phyloP scores from a whole-genome alignment of 2,888 invertebrate species.

The Scaptomyza tumidula region DNA sequence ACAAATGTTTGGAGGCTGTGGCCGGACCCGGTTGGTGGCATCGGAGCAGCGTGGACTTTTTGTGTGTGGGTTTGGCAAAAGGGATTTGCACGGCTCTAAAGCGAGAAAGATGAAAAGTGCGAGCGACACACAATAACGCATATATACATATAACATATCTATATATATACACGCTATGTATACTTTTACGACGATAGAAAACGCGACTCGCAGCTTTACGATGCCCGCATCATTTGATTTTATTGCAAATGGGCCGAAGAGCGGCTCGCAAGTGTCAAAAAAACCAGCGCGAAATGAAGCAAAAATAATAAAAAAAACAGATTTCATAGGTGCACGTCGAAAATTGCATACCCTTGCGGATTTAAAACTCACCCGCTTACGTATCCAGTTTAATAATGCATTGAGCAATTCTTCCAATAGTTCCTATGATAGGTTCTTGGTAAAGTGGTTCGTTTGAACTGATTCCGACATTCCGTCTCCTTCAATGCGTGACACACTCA shows the following conservation, averaged over 20 bases:
- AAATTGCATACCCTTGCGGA: not conserved
- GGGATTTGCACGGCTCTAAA: slow-evolving; percentile 70
- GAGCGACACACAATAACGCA: slow-evolving; percentile 31
- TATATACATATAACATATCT: not conserved
- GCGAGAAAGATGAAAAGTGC: slow-evolving; percentile 47
- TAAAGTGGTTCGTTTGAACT: too few species aligned
- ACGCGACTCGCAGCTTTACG: slow-evolving; percentile 68
- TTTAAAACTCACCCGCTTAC: not conserved
- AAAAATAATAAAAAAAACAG: slow-evolving; percentile 21
- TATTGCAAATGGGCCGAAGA: slow-evolving; percentile 63
- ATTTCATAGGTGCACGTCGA: not conserved
- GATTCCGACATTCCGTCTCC: too few species aligned
- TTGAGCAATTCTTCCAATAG: not conserved
- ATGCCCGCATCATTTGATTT: slow-evolving; percentile 76
- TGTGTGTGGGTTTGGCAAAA: slow-evolving; percentile 26
- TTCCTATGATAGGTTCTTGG: too few species aligned
- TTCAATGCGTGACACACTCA: too few species aligned
- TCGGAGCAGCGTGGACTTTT: slow-evolving; percentile 44
- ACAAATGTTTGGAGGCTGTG: slow-evolving; percentile 44
- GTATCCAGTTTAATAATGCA: too few species aligned
- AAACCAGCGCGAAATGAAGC: slow-evolving; percentile 9
- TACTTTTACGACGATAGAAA: slow-evolving; percentile 72
- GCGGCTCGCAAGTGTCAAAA: slow-evolving; percentile 57
- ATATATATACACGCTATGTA: slow-evolving; percentile 39
- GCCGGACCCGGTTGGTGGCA: slow-evolving; percentile 28